Conservation (phyloP, 2,888 invertebrate genomes). For the Cecidostiba fungosa region DNA sequence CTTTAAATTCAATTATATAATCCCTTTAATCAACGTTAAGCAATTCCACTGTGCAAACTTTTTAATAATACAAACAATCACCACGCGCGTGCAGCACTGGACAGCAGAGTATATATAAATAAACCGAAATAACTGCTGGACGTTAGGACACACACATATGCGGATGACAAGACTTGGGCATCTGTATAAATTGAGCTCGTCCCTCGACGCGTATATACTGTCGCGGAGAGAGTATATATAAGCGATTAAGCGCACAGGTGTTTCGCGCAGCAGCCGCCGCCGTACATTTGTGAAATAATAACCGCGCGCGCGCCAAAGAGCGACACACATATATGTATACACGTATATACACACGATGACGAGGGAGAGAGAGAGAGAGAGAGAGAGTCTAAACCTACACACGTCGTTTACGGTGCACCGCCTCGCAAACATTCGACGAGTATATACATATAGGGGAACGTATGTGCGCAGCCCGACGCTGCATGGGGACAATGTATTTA, state of each 20-base stretch:
- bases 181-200: conserved; percentile 29
- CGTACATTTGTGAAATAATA: conserved; percentile 70
- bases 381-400: conserved; percentile 51
- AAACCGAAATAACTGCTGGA: background rate
- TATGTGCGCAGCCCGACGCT: conserved; percentile 10
- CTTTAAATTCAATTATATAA: background rate
- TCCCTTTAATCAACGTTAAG: background rate
- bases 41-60: background rate
- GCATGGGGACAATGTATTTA: conserved; percentile 30
- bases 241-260: conserved; percentile 50
- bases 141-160: background rate
- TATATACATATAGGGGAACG: conserved; percentile 33
- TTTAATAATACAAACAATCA: background rate
- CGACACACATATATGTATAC: background rate
- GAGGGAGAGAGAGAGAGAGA: conserved; percentile 23
- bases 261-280: conserved; percentile 18
- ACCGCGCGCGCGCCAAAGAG: conserved; percentile 53
- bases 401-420: conserved; percentile 65
- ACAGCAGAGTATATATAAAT: background rate
- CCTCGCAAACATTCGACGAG: conserved; percentile 65
- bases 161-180: conserved; percentile 30
- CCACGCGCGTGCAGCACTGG: background rate
- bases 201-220: background rate
- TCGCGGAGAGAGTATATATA: conserved; percentile 3
- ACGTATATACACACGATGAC: background rate